Evolutionary conservation across 1,140 invertebrate species (phyloP).

Genomic region (Pogonognathellus flavescens): DNA sequence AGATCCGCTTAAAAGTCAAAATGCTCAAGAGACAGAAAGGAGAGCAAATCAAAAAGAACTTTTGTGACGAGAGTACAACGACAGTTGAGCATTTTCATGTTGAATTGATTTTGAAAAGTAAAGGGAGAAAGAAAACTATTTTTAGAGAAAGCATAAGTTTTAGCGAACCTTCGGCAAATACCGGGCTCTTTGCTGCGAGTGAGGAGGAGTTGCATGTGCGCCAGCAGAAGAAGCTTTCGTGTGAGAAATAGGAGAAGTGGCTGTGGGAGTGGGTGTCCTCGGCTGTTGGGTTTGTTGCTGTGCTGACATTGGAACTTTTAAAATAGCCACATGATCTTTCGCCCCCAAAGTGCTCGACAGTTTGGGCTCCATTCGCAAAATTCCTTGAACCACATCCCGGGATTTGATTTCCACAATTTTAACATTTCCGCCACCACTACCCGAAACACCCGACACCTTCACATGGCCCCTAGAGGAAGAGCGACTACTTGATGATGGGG

Average conservation of each 20-base stretch:
- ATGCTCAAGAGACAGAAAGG: neutral
- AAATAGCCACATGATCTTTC: constrained; percentile 60
- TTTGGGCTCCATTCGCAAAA: constrained; percentile 66
- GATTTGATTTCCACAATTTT: constrained; percentile 67
- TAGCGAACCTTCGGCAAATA: constrained; percentile 56
- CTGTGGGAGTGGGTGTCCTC: constrained; percentile 13
- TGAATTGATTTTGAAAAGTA: too few relatives aligned
- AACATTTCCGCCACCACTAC: constrained; percentile 55
- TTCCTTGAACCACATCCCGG: constrained; percentile 65
- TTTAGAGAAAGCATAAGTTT: constrained; percentile 34
- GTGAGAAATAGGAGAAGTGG: constrained; percentile 31
- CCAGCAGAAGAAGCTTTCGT: constrained; percentile 44
- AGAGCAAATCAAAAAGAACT: neutral
- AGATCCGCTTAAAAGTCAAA: neutral
- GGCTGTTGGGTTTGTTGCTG: neutral
- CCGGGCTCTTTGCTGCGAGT: constrained; percentile 51
- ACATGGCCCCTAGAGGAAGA: constrained; percentile 44
- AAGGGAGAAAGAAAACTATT: too few relatives aligned
- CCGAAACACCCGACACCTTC: constrained; percentile 1
- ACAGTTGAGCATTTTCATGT: too few relatives aligned
- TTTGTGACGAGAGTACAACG: neutral
- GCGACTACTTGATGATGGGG: constrained; percentile 10
- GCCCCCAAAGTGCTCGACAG: constrained; percentile 14
- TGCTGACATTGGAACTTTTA: constrained; percentile 60
- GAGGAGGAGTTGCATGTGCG: constrained; percentile 15